Conservation (phyloP, 1,140 invertebrate species). For the Leguminivora glycinivorella region DNA sequence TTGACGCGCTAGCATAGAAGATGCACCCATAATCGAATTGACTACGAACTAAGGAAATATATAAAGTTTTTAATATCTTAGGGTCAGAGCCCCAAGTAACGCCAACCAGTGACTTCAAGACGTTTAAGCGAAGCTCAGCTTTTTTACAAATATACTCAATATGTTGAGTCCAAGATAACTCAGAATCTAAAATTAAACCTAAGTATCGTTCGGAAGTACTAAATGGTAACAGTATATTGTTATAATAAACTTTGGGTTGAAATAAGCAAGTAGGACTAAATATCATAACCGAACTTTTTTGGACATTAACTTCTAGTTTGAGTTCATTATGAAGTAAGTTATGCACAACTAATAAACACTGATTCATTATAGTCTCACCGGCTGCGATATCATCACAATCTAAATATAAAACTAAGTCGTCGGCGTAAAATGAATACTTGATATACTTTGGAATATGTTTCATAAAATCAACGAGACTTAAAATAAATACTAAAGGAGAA, state of each 20-base stretch:
- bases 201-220: too few species aligned
- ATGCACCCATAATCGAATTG: neutral
- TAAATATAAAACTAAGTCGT: too few species aligned
- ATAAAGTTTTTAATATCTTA: neutral
- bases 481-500: constrained; percentile 28
- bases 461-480: constrained; percentile 4
- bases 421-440: too few species aligned
- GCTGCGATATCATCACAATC: constrained; percentile 5
- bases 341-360: neutral
- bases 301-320: constrained; percentile 29
- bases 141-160: constrained; percentile 9
- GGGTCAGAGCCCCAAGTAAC: neutral
- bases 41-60: neutral
- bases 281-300: constrained; percentile 24
- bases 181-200: too few species aligned
- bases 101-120: neutral
- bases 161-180: too few species aligned
- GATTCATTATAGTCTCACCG: constrained; percentile 19
- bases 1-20: neutral
- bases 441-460: too few species aligned
- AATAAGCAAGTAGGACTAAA: neutral
- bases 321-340: constrained; percentile 7
- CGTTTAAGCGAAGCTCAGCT: neutral
- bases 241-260: neutral
- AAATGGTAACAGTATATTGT: too few species aligned